Evolutionary conservation across 2,888 invertebrate genomes (phyloP).

Genomic region (Drosophila pseudotalamancana): DNA sequence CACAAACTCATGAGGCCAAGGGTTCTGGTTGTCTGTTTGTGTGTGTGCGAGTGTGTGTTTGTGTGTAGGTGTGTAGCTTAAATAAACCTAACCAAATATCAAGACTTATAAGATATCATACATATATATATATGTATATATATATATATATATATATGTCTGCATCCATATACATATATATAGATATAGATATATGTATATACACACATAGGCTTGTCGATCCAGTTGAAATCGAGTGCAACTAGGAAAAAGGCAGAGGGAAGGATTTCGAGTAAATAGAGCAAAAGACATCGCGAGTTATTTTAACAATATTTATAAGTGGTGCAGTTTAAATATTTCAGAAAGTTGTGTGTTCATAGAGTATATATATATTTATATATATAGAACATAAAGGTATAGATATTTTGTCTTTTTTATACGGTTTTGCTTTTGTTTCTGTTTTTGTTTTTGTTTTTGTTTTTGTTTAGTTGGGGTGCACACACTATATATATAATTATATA

Average conservation of each 20-base stretch:
- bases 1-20: conserved; percentile 77
- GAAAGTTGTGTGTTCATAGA: conserved; percentile 5
- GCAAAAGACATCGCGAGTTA: conserved; percentile 7
- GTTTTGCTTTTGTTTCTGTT: neutral
- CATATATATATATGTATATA: conserved; percentile 3
- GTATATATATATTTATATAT: neutral
- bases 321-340: conserved; percentile 10
- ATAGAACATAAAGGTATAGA: neutral
- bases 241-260: neutral
- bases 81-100: conserved; percentile 58
- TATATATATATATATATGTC: conserved; percentile 11
- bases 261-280: neutral
- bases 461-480: neutral
- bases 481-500: neutral
- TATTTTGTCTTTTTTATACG: neutral
- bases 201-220: no score
- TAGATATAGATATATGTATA: conserved; percentile 9
- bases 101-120: conserved; percentile 43
- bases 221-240: neutral
- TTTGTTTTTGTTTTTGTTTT: neutral
- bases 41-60: conserved; percentile 20
- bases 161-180: no score
- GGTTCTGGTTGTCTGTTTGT: conserved; percentile 24
- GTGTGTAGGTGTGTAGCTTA: conserved; percentile 36
- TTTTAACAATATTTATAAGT: conserved; percentile 17